Percentiles rank a stretch among this genome's conserved stretches.
These are phyloP conservation scores for Oreochromis niloticus DNA, from an alignment of 2,113 vertebrate species.

Conservation along the genomic window DNA sequence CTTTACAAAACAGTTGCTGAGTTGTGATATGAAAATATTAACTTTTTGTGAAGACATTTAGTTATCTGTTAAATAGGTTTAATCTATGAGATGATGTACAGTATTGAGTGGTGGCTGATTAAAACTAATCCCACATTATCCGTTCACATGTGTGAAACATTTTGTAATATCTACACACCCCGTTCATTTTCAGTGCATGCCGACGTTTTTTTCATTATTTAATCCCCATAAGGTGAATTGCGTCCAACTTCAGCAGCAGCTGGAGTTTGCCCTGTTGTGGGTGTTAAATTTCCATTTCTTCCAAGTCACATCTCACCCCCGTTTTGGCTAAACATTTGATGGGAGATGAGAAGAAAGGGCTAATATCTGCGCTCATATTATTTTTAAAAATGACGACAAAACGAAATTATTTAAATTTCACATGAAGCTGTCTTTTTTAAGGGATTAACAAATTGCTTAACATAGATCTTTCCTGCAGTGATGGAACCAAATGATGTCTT, in stretches of 20 bases:
- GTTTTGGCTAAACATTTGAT: background rate
- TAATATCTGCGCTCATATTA: background rate
- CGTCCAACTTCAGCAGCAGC: background rate
- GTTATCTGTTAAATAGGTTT: background rate
- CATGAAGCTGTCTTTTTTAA: background rate
- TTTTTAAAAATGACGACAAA: background rate
- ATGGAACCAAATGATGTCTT: background rate
- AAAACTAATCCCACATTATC: background rate
- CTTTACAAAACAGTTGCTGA: background rate
- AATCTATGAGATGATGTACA: background rate
- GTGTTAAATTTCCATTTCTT: background rate
- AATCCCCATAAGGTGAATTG: background rate
- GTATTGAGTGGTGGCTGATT: background rate
- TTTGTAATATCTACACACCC: background rate
- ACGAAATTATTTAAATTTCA: background rate
- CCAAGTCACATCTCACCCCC: background rate
- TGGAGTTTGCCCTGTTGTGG: background rate
- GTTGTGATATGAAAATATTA: background rate
- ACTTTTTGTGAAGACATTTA: slow-evolving; percentile 8
- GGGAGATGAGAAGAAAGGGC: background rate
- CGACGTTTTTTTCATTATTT: background rate
- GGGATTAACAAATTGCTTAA: background rate
- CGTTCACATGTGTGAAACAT: background rate
- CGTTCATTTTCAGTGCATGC: background rate
- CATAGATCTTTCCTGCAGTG: background rate